A percentile compares a stretch with the other conserved stretches of the same genome.
Conservation (phyloP, 1,140 invertebrate species). For the Pinna nobilis region DNA sequence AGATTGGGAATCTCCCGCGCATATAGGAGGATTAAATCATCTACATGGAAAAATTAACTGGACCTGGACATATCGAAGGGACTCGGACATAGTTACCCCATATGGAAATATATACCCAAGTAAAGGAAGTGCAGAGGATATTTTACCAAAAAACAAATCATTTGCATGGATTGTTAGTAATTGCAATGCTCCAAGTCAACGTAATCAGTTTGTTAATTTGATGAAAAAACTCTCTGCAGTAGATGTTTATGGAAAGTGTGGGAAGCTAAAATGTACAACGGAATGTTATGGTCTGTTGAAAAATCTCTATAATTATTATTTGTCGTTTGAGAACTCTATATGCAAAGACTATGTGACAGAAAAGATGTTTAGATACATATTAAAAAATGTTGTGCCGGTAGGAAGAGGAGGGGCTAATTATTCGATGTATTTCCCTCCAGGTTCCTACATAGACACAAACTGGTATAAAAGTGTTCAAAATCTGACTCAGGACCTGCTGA, state of each 20-base stretch:
- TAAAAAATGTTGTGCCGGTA: background rate
- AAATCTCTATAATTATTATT: conserved; percentile 4
- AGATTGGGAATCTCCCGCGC: no score
- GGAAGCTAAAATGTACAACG: conserved; percentile 32
- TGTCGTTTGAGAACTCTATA: conserved; percentile 11
- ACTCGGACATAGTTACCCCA: conserved; percentile 50
- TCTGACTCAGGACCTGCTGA: no score
- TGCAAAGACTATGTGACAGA: conserved; percentile 13
- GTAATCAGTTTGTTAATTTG: conserved; percentile 77
- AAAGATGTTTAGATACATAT: background rate
- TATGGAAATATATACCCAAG: conserved; percentile 40
- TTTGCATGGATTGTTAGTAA: conserved; percentile 81
- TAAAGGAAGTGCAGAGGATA: conserved; percentile 18
- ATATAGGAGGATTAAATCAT: no score
- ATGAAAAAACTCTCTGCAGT: conserved; percentile 77
- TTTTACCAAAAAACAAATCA: conserved; percentile 45
- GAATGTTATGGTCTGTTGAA: background rate
- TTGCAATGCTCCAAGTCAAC: conserved; percentile 76
- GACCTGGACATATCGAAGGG: conserved; percentile 57
- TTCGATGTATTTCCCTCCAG: no score
- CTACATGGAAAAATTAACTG: conserved; percentile 60
- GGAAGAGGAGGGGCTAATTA: no score
- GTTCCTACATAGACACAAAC: no score
- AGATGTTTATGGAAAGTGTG: conserved; percentile 81
- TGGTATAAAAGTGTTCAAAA: no score